phyloP scores from a whole-genome alignment of 30 jellyfish, hydroid and myxozoan species.

The Nemopilema nomurai region DNA sequence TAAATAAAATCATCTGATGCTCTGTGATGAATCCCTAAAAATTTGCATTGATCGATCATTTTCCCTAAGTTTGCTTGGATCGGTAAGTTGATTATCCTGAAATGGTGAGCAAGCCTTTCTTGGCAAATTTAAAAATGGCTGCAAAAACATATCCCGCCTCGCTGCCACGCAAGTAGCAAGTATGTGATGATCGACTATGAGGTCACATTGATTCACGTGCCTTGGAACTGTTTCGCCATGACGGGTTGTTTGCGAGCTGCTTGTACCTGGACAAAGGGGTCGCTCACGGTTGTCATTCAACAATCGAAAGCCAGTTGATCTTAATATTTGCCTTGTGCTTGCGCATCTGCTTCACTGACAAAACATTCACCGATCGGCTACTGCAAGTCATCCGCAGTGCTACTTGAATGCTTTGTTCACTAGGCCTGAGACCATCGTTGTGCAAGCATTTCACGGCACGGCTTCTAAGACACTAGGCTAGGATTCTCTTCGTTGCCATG shows the following conservation, averaged over 20 bases:
- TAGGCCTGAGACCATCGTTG: neutral
- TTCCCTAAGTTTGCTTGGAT: too few relatives aligned
- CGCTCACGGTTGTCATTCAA: conserved; percentile 23
- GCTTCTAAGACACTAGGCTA: neutral
- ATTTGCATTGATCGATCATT: too few relatives aligned
- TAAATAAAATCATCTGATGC: too few relatives aligned
- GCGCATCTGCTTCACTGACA: neutral
- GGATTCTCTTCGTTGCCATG: neutral
- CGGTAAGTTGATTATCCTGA: too few relatives aligned
- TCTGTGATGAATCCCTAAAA: too few relatives aligned
- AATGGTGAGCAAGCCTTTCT: too few relatives aligned
- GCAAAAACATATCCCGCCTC: too few relatives aligned
- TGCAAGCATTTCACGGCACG: neutral
- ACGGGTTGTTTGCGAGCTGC: neutral
- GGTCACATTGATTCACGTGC: neutral
- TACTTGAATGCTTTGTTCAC: neutral
- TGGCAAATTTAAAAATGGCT: too few relatives aligned
- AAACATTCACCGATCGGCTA: too few relatives aligned
- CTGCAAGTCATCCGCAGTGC: neutral
- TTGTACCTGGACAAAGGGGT: conserved; percentile 2
- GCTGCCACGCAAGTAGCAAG: too few relatives aligned
- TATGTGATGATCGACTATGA: too few relatives aligned
- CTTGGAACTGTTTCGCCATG: neutral
- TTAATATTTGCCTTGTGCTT: neutral
- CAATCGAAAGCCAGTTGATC: neutral